Evolutionary conservation across 2,797 vertebrate genomes (phyloP).

Genomic region (Gorsachius magnificus): DNA sequence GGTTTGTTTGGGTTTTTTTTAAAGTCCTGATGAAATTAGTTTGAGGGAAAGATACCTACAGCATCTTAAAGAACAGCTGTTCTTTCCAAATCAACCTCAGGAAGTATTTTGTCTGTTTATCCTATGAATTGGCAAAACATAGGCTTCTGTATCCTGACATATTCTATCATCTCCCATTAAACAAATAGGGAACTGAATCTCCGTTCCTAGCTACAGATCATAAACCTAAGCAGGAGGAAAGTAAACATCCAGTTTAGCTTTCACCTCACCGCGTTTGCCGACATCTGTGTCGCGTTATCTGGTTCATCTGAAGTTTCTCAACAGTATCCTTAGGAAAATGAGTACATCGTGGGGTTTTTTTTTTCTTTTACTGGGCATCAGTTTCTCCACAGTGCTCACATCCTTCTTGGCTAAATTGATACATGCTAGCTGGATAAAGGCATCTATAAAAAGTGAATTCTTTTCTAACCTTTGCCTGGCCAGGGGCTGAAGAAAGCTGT

Average conservation of each 20-base stretch:
- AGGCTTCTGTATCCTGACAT: constrained; percentile 16
- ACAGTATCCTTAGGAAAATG: background rate
- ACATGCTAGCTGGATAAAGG: background rate
- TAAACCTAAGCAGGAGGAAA: background rate
- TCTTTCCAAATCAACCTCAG: background rate
- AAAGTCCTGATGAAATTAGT: background rate
- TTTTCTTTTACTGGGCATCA: background rate
- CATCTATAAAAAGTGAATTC: background rate
- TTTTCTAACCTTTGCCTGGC: background rate
- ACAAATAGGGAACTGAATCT: background rate
- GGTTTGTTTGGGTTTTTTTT: background rate
- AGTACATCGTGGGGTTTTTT: background rate
- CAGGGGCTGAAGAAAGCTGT: background rate
- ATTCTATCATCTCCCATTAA: constrained; percentile 11
- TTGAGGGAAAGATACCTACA: background rate
- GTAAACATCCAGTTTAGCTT: background rate
- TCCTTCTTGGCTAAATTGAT: background rate
- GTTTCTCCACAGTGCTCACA: background rate
- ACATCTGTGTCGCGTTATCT: background rate
- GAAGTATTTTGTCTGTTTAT: constrained; percentile 27
- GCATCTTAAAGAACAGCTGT: background rate
- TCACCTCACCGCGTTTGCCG: background rate
- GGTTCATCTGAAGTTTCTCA: background rate
- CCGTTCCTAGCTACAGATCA: background rate
- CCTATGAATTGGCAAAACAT: constrained; percentile 9